Base-by-base conservation (phyloP, 2,888 invertebrate species). In the Zootermopsis nevadensis region DNA sequence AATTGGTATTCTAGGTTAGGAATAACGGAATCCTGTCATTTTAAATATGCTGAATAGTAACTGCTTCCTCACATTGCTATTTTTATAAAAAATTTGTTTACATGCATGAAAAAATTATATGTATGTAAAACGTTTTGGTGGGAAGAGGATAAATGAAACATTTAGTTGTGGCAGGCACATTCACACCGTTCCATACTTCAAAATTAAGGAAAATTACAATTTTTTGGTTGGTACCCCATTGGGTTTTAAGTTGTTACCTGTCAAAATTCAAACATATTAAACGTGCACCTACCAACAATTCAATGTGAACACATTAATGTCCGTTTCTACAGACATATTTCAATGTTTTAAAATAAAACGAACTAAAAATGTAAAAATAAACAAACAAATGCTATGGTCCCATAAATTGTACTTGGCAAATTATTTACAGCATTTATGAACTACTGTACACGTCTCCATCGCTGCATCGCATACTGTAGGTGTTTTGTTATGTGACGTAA, bases 271-370 rank as follows among this genome's bases (percentile, higher is more conserved):
- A 55, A 55, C 12, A 55, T 22, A n/a, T 12, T 55, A n/a, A 2
- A 55, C 55, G 76, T 80, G 86, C 76, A 87, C 91, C 89, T 88
- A 93, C 93, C 93, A 94, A 86, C 93, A 92, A 87, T 94, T 94
- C 67, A 94, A 89, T 35, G 93, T 93, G 85, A 93, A 90, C 81
- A 93, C 33, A 55, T 81, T 81, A 53, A 81, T 69, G 35, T 55
- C 30, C 15, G 55, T 48, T 55, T 79, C 79, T 7, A 24, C n/a
- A 35, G 60, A 53, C 79, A 79, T 79, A 0, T 48, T 60, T n/a
- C n/a, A 7, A 60, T 35, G n/a, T 66, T 60, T 60, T 12, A 35
- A 60, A 79, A 35, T n/a, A 66, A 33, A 15, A 31, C 42, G 27
- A 60, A 31, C 8, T 60, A 79, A 24, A 74, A 33, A n/a, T 33